Evolutionary conservation across 2,797 vertebrate species (phyloP).

Genomic region (Oceanodroma leucorhoa): DNA sequence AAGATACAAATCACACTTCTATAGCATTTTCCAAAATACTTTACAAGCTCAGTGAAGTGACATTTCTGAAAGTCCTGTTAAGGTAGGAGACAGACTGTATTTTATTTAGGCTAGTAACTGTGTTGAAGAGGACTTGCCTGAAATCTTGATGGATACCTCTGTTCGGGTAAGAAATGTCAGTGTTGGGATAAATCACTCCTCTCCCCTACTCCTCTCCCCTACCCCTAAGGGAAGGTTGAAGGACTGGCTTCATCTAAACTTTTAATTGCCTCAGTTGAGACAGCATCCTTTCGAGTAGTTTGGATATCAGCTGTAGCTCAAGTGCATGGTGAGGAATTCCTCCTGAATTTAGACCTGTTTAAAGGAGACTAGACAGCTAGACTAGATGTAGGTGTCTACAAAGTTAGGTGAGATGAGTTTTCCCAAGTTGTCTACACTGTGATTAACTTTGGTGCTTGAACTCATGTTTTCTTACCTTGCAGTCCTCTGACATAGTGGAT

Average conservation of each 20-base stretch:
- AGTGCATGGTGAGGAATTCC: not conserved
- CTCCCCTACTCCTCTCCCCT: not conserved
- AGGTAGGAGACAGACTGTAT: not conserved
- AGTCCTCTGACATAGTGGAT: not conserved
- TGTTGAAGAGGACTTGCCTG: not conserved
- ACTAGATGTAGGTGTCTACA: not conserved
- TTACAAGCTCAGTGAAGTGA: not conserved
- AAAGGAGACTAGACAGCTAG: not conserved
- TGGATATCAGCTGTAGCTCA: not conserved
- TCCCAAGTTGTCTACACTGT: not conserved
- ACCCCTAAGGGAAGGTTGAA: not conserved
- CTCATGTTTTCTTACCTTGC: not conserved
- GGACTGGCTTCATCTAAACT: not conserved
- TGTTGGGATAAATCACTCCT: not conserved
- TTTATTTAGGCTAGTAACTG: not conserved
- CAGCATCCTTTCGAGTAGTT: not conserved
- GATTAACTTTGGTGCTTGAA: not conserved
- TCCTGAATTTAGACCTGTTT: not conserved
- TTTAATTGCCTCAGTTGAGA: not conserved
- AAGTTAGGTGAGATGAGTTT: not conserved
- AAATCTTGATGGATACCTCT: not conserved
- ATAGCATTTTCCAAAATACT: not conserved
- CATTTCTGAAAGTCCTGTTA: not conserved
- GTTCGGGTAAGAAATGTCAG: not conserved
- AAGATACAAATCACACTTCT: not conserved